A percentile compares a stretch with the other conserved stretches of the same genome.
Evolutionary conservation across 2,888 invertebrate genomes (phyloP).

Genomic region (Priapulus caudatus): DNA sequence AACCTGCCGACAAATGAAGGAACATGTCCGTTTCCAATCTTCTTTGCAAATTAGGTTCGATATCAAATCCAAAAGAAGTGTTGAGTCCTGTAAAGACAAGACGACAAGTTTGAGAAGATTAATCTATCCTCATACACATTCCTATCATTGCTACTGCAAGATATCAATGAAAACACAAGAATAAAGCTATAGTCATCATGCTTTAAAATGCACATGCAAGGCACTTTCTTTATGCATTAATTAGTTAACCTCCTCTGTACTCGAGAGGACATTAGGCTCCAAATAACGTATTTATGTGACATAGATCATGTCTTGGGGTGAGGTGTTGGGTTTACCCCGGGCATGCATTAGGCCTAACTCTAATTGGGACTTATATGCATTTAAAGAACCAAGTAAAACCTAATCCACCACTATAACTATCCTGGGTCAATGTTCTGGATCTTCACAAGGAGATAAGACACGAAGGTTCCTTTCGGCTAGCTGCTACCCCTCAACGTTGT

Average conservation of each 20-base stretch:
- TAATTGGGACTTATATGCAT: not conserved
- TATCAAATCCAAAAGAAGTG: conserved; percentile 78
- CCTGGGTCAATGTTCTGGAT: conserved; percentile 83
- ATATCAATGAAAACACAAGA: no score
- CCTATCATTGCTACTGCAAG: no score
- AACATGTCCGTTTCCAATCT: conserved; percentile 55
- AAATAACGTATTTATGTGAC: no score
- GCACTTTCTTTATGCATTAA: no score
- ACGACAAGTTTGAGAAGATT: no score
- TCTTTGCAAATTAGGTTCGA: conserved; percentile 77
- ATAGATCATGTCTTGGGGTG: no score
- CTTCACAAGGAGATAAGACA: conserved; percentile 72
- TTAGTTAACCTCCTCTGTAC: no score
- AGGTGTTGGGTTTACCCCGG: no score
- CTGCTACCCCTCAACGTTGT: conserved; percentile 58
- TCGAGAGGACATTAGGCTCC: no score
- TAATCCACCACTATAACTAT: conserved; percentile 55
- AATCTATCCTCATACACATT: no score
- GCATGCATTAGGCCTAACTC: not conserved
- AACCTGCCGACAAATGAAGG: conserved; percentile 82
- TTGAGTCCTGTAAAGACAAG: conserved; percentile 63
- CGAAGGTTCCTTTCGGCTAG: conserved; percentile 74
- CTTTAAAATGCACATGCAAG: no score
- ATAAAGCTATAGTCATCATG: no score
- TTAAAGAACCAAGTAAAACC: not conserved